A percentile compares a stretch with the other conserved stretches of the same genome.
Evolutionary conservation across 2,888 invertebrate genomes (phyloP).

Genomic region (Drosophila paranaensis): DNA sequence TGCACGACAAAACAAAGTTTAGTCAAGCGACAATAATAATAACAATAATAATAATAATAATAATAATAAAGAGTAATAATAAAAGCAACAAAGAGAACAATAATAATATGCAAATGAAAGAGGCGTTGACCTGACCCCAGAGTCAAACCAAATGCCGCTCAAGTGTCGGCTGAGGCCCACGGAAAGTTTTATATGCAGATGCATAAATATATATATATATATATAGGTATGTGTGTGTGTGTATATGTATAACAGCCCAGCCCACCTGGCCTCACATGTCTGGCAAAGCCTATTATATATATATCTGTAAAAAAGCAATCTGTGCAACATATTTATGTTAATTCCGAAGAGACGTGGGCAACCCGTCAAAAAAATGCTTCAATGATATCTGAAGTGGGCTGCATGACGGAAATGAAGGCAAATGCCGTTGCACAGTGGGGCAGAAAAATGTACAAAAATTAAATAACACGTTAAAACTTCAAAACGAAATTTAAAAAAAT

Average conservation of each 20-base stretch:
- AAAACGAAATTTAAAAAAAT: no score
- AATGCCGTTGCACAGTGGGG: slow-evolving; percentile 9
- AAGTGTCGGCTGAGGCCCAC: slow-evolving; percentile 39
- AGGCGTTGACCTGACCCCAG: slow-evolving; percentile 63
- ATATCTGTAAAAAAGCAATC: slow-evolving; percentile 53
- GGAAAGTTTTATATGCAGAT: slow-evolving; percentile 11
- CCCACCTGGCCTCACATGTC: slow-evolving; percentile 61
- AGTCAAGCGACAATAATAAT: slow-evolving; percentile 20
- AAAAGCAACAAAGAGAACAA: slow-evolving; percentile 14
- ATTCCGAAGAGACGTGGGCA: slow-evolving; percentile 54
- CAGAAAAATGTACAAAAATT: neutral
- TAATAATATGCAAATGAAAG: slow-evolving; percentile 43
- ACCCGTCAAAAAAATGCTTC: slow-evolving; percentile 37
- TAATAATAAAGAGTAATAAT: slow-evolving; percentile 6
- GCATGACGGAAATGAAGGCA: slow-evolving; percentile 48
- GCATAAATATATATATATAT: neutral
- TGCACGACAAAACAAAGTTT: slow-evolving; percentile 3
- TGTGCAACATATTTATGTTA: slow-evolving; percentile 70
- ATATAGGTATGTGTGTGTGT: neutral
- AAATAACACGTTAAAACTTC: no score
- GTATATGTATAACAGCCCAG: slow-evolving; percentile 7
- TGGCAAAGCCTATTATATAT: slow-evolving; percentile 39
- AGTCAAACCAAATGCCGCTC: slow-evolving; percentile 22
- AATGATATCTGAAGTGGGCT: slow-evolving; percentile 51
- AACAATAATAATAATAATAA: slow-evolving; percentile 11